Evolutionary conservation across 2,888 invertebrate species (phyloP).

Genomic region (Eurytoma adleriae): DNA sequence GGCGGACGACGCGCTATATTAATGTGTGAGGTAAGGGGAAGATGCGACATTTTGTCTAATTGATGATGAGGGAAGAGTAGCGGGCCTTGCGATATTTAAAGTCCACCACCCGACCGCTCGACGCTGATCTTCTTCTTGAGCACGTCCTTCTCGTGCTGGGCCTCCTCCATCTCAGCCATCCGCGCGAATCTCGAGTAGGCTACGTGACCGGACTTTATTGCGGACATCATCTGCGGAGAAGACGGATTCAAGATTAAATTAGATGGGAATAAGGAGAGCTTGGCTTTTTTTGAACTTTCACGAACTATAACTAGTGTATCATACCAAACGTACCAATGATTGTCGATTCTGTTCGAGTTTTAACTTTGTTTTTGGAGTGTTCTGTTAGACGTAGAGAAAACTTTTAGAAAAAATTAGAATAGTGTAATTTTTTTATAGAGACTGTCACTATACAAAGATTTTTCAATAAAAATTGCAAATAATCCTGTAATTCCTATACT

Average conservation of each 20-base stretch:
- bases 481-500: too few species aligned
- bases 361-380: not conserved
- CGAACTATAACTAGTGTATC: not conserved
- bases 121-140: slow-evolving; percentile 88
- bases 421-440: too few species aligned
- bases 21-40: not conserved
- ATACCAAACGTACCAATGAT: slow-evolving; percentile 4
- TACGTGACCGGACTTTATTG: slow-evolving; percentile 96
- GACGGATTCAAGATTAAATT: not conserved
- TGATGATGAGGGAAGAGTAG: too few species aligned
- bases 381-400: not conserved
- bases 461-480: too few species aligned
- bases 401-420: not conserved
- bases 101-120: slow-evolving; percentile 96
- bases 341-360: not conserved
- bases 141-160: slow-evolving; percentile 86
- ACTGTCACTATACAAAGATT: too few species aligned
- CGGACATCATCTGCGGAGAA: slow-evolving; percentile 94
- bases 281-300: not conserved
- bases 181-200: slow-evolving; percentile 96
- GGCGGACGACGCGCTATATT: slow-evolving; percentile 10
- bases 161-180: slow-evolving; percentile 95
- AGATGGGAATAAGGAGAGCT: not conserved
- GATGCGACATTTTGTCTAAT: not conserved
- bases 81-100: slow-evolving; percentile 78